Evolutionary conservation across 2,888 invertebrate genomes (phyloP), one percentile per base, ranked within the genome.

Genomic region (Byasa hedistus): DNA sequence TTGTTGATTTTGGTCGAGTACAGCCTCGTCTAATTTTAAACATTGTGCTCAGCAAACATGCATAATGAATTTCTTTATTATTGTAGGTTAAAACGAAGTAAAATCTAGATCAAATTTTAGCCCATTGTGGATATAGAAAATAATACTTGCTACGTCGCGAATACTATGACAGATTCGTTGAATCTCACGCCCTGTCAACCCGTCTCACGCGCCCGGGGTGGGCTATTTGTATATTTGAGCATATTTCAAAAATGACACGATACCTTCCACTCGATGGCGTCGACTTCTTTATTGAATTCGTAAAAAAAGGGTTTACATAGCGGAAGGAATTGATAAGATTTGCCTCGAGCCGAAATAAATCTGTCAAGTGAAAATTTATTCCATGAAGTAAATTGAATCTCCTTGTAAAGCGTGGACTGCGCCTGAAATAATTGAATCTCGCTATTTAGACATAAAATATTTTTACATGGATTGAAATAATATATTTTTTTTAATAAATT

Each of bases 251-350:
- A 52, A 32, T 51, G 52, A 32, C 32, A 52, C 24, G 27, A 32
- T 61, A 52, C 51, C 59, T 17, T n/a, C 51, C 5, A 51, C 51
- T 51, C 51, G n/a, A 21, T 21, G 51, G 21, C 51, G 21, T 51
- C n/a, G 51, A 21, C 21, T 51, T 51, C 51, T 51, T 51, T 51
- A 51, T 51, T 51, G 51, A 51, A 51, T 51, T 21, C 51, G 51
- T 51, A 39, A 39, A 39, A 51, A 51, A 51, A 61, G 61, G 61
- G 61, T 61, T 61, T 54, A 54, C 61, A 61, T 54, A 54, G 61
- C 52, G 61, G 61, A 61, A 52, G 61, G 52, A 54, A 61, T 61
- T 61, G 61, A 61, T 61, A 61, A 61, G 52, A 61, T 54, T 52
- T 61, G 52, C 54, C 61, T 61, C 52, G 22, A 22, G 52, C 52